phyloP scores from a whole-genome alignment of 2,797 vertebrate species.

The Sebastes alutus region DNA sequence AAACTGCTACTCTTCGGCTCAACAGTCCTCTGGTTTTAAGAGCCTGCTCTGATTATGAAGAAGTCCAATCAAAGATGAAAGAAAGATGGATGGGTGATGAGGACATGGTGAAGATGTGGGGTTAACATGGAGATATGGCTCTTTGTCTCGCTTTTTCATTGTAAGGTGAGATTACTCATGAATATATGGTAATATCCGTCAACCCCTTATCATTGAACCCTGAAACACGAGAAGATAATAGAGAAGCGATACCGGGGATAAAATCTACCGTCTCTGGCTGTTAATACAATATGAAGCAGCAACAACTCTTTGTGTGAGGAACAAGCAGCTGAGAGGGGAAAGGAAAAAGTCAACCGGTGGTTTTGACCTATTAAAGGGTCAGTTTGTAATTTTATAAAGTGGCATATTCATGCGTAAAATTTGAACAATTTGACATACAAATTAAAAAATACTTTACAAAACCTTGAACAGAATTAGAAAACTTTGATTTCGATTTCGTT shows the following conservation, averaged over 20 bases:
- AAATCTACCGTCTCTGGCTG: neutral
- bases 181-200: neutral
- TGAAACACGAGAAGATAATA: neutral
- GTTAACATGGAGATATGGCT: neutral
- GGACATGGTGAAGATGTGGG: neutral
- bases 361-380: neutral
- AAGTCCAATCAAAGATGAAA: neutral
- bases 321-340: neutral
- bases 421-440: neutral
- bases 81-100: neutral
- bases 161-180: neutral
- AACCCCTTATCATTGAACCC: neutral
- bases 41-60: neutral
- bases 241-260: neutral
- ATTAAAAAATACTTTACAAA: neutral
- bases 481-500: neutral
- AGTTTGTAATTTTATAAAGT: neutral
- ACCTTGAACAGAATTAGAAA: neutral
- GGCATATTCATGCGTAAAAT: neutral
- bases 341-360: neutral
- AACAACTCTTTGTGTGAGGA: neutral
- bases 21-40: neutral
- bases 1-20: neutral
- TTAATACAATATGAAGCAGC: neutral
- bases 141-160: neutral